phyloP scores from a whole-genome alignment of 64 coral and sea anemone species.

The Acropora tenuis region DNA sequence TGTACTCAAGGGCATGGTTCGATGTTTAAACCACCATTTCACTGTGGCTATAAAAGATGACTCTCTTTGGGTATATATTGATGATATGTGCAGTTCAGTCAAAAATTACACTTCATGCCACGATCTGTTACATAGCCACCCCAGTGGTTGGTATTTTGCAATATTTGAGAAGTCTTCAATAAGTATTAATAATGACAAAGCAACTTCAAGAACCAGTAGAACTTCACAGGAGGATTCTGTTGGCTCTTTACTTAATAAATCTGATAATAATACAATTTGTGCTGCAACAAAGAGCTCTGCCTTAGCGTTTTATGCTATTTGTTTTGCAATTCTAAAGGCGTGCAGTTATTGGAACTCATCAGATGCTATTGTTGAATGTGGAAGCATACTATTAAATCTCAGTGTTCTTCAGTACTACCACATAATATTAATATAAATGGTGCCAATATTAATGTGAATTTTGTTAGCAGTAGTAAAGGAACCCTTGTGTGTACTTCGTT shows the following conservation, averaged over 20 bases:
- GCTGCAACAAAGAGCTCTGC: constrained; percentile 14
- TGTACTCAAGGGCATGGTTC: too few species aligned
- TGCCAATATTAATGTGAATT: constrained; percentile 27
- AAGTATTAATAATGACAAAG: not conserved
- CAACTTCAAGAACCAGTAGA: constrained; percentile 8
- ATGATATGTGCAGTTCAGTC: too few species aligned
- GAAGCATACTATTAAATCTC: not conserved
- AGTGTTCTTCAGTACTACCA: not conserved
- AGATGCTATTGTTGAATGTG: constrained; percentile 27
- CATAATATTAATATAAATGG: constrained; percentile 36
- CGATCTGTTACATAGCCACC: not conserved
- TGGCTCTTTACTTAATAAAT: constrained; percentile 13
- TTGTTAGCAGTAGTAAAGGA: constrained; percentile 11
- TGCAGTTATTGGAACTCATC: constrained; percentile 58
- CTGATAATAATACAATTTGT: not conserved
- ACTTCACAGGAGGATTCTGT: constrained; percentile 19
- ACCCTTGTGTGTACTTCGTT: not conserved
- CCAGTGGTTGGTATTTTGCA: not conserved
- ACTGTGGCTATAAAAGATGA: too few species aligned
- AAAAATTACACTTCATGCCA: not conserved
- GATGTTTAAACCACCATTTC: too few species aligned
- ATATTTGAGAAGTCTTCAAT: not conserved
- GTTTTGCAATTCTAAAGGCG: constrained; percentile 20
- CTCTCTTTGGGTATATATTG: too few species aligned
- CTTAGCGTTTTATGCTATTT: constrained; percentile 45